Evolutionary conservation across 2,888 invertebrate species (phyloP), one percentile per base, ranked within the genome.

Genomic region (Busseola fusca): DNA sequence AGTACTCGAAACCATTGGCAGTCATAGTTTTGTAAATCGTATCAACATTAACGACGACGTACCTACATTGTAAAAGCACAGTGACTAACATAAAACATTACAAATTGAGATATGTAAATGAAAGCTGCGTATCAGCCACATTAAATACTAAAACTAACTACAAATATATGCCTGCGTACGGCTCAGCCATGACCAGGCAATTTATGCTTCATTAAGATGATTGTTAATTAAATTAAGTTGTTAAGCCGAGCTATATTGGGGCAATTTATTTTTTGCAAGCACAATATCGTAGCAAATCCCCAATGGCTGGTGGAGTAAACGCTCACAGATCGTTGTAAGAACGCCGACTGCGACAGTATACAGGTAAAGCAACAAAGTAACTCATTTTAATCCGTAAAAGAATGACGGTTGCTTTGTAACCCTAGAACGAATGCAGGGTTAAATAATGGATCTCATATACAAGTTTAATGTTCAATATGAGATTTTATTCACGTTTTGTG

Each of bases 361-460:
- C 89, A 90, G 87, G 89, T 88, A 84, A 84, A 86, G 85, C 86
- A 87, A 93, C 92, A 91, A 90, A 90, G 89, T 92, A 90, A 89
- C 88, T 91, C 86, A 91, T 91, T 92, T 92, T 93, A 93, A 93
- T 93, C 90, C 89, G 78, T 74, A 85, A 83, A 89, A 91, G 91
- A 91, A 92, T 90, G 87, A 87, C 85, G 83, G 83, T 84, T 84
- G 88, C 90, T 91, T 92, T 92, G 91, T 90, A 87, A 87, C 83
- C 83, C 80, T 85, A 83, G 73, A 87, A 84, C 84, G 88, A 88
- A 90, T 86, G 85, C 83, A 78, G 86, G 87, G 87, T 89, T 91
- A 90, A 91, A 92, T 90, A 90, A 90, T 85, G 81, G 70, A 70
- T 71, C 69, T 71, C 69, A 56, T 72, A 67, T 69, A 74, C 63